A percentile compares a stretch with the other conserved stretches of the same genome.
Evolutionary conservation across 2,888 invertebrate genomes (phyloP).

Genomic region (Ophonus ardosiacus): DNA sequence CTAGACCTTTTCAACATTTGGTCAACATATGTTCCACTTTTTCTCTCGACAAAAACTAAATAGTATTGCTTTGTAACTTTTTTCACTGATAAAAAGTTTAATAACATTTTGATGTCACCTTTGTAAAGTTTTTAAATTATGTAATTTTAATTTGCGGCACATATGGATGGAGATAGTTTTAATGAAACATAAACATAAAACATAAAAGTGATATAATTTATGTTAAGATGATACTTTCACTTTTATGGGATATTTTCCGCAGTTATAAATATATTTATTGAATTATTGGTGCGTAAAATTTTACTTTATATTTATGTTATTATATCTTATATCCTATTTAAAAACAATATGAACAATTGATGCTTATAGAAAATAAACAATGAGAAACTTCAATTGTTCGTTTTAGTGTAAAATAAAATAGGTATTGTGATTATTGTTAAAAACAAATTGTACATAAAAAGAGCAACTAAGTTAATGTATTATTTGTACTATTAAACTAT

Average conservation of each 20-base stretch:
- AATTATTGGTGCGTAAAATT: conserved; percentile 10
- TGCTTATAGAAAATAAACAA: too few species aligned
- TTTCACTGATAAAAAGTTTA: conserved; percentile 34
- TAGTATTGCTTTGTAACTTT: conserved; percentile 9
- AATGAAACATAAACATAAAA: conserved; percentile 8
- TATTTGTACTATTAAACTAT: background rate
- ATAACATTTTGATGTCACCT: conserved; percentile 44
- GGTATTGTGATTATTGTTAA: background rate
- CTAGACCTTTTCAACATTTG: conserved; percentile 24
- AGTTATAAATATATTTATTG: conserved; percentile 19
- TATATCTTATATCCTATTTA: background rate
- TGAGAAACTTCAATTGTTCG: background rate
- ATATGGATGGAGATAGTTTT: background rate
- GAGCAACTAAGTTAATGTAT: background rate
- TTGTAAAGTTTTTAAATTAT: conserved; percentile 17
- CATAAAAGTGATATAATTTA: conserved; percentile 7
- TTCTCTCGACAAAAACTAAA: conserved; percentile 13
- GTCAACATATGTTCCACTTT: conserved; percentile 31
- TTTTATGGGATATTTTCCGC: conserved; percentile 11
- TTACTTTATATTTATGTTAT: background rate
- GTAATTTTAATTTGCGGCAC: conserved; percentile 1
- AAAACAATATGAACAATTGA: too few species aligned
- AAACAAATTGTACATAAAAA: background rate
- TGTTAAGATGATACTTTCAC: conserved; percentile 31
- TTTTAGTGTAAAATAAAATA: background rate